Base-by-base conservation (phyloP, 2,113 vertebrate species). In the Psilopsiagon aymara region DNA sequence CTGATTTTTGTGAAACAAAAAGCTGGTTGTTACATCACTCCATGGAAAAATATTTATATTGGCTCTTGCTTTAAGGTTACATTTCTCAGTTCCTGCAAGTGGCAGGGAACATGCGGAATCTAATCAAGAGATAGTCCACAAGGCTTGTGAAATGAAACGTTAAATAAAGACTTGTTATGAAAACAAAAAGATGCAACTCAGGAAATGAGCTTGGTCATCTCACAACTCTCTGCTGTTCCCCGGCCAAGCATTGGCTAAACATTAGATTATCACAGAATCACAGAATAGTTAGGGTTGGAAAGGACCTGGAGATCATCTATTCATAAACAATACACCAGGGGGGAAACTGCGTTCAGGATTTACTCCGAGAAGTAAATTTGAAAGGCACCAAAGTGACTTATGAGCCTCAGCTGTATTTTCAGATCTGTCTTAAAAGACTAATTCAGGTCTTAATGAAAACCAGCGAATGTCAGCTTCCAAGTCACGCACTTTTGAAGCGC, bases 201-300 rank as follows among this genome's bases (percentile, higher is more conserved):
- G 93, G 94, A 96, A 97, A 96, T 95, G 71, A 96, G 49, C 67
- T 90, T 94, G 94, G 84, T 95, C 96, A 80, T 90, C 94, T 91
- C 90, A 79, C 70, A 92, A 47, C 77, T 87, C 76, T 92, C 55
- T 62, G 33, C 47, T 94, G 49, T 71, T 78, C 74, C 77, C 69
- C 17, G 76, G 93, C 74, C 91, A 93, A 94, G 10, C 70, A 53
- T 1, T 57, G 52, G 59, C 83, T 92, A 81, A 94, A 83, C 68
- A 49, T 88, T 29, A 82, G 67, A 81, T 88, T 96, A 86, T 43
- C 41, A 25, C 39, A 39, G 39, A 39, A 39, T 39, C 39, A 39
- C 9, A 39, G 39, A 39, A 39, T 39, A 39, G 39, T 39, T 39
- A 39, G 39, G 39, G 39, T 39, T 39, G 39, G 39, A 39, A 39